A percentile compares a stretch with the other conserved stretches of the same genome.
phyloP scores from a whole-genome alignment of 1,140 invertebrate species.

The Oryctes rhinoceros region DNA sequence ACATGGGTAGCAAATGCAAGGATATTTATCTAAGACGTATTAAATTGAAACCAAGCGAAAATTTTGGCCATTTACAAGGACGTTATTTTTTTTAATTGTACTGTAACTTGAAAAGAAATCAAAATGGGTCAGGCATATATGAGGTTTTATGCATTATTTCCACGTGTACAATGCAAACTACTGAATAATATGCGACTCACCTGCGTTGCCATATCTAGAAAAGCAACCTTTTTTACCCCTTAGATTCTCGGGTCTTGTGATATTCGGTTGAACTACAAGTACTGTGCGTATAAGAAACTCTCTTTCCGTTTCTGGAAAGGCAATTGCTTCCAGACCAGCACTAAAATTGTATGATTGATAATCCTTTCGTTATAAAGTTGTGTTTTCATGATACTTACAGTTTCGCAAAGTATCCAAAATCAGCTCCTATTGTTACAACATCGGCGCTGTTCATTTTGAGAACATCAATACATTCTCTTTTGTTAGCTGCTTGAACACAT shows the following conservation, averaged over 20 bases:
- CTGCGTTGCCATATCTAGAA: constrained; percentile 70
- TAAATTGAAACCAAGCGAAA: no score
- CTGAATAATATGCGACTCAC: constrained; percentile 55
- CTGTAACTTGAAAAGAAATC: no score
- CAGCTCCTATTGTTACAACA: constrained; percentile 72
- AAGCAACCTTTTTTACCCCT: constrained; percentile 70
- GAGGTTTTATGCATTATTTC: no score
- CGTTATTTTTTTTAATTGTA: not conserved
- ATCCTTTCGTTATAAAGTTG: constrained; percentile 9
- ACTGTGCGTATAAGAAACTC: constrained; percentile 62
- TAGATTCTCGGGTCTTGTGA: constrained; percentile 67
- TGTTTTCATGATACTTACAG: constrained; percentile 62
- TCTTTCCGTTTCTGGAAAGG: constrained; percentile 65
- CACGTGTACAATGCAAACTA: not conserved
- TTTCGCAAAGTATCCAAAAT: constrained; percentile 76
- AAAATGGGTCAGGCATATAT: no score
- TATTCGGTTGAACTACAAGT: constrained; percentile 66
- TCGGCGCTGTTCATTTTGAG: constrained; percentile 70
- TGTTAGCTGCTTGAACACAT: constrained; percentile 45
- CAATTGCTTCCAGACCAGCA: constrained; percentile 63
- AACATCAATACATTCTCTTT: constrained; percentile 69
- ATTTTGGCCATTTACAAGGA: no score
- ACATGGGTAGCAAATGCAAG: no score
- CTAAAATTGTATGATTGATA: constrained; percentile 45
- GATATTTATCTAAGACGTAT: no score